phyloP scores from a whole-genome alignment of 2,113 vertebrate species.

The Panthera uncia region DNA sequence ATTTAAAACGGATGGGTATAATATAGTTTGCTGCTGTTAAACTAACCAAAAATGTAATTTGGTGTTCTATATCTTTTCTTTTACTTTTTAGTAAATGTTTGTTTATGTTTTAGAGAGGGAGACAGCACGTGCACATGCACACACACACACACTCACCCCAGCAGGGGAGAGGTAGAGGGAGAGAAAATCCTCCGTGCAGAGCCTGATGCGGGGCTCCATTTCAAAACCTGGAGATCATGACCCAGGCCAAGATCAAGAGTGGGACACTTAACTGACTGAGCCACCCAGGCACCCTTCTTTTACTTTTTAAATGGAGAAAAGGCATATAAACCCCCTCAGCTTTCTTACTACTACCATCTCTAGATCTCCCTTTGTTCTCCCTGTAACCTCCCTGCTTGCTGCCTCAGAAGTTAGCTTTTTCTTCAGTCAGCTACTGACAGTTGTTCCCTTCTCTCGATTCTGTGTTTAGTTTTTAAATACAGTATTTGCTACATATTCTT shows the following conservation, averaged over 20 bases:
- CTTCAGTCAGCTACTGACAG: background rate
- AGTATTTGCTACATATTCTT: background rate
- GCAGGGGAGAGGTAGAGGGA: too few relatives aligned
- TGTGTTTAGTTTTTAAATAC: background rate
- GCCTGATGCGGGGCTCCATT: too few relatives aligned
- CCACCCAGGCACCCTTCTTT: too few relatives aligned
- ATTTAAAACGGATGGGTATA: background rate
- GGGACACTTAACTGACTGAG: too few relatives aligned
- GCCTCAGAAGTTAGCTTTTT: background rate
- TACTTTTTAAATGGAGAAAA: background rate
- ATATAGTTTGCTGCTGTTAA: background rate
- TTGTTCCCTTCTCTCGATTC: background rate
- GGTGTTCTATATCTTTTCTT: background rate
- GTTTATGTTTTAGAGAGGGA: too few relatives aligned
- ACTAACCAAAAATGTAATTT: constrained; percentile 15
- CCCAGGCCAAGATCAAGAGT: too few relatives aligned
- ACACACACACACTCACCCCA: too few relatives aligned
- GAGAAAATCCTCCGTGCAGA: too few relatives aligned
- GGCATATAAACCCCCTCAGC: background rate
- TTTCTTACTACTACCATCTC: background rate
- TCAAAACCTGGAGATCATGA: too few relatives aligned
- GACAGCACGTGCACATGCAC: too few relatives aligned
- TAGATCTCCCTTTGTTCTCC: background rate
- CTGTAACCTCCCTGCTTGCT: background rate
- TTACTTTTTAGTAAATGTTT: background rate